Conservation (phyloP, 2,888 invertebrate genomes). For the Leptodirus hochenwartii region DNA sequence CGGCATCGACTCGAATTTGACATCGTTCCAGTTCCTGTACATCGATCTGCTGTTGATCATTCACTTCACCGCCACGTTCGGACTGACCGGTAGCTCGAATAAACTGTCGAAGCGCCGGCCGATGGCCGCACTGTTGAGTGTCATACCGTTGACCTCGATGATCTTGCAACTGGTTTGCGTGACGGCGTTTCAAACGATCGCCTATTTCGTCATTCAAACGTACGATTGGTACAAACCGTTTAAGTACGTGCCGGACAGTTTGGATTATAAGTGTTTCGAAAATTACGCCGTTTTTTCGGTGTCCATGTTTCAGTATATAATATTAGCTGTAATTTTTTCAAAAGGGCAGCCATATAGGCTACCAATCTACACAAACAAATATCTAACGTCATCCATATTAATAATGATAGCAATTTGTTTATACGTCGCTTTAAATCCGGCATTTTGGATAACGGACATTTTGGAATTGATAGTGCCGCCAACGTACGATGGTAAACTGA, state of each 20-base stretch:
- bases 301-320: conserved; percentile 47
- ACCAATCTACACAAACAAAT: conserved; percentile 39
- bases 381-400: conserved; percentile 30
- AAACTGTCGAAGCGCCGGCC: conserved; percentile 32
- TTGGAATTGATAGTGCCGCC: conserved; percentile 52
- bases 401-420: conserved; percentile 29
- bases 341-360: conserved; percentile 46
- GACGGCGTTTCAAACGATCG: conserved; percentile 28
- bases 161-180: conserved; percentile 32
- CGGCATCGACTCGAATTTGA: conserved; percentile 39
- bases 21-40: conserved; percentile 45
- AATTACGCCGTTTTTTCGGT: conserved; percentile 42
- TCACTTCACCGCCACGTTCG: conserved; percentile 43
- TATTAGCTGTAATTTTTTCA: conserved; percentile 42
- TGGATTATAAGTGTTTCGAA: conserved; percentile 32
- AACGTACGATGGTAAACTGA: conserved; percentile 24
- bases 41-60: conserved; percentile 44
- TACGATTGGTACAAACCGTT: conserved; percentile 38
- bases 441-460: conserved; percentile 28
- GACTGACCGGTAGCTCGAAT: conserved; percentile 34
- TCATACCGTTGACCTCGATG: conserved; percentile 34
- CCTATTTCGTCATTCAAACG: conserved; percentile 30
- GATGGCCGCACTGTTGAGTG: conserved; percentile 31
- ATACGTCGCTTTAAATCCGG: conserved; percentile 32
- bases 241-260: conserved; percentile 16